Evolutionary conservation across 2,113 vertebrate genomes (phyloP), one percentile per base, ranked within the genome.

Genomic region (Mohoua ochrocephala): DNA sequence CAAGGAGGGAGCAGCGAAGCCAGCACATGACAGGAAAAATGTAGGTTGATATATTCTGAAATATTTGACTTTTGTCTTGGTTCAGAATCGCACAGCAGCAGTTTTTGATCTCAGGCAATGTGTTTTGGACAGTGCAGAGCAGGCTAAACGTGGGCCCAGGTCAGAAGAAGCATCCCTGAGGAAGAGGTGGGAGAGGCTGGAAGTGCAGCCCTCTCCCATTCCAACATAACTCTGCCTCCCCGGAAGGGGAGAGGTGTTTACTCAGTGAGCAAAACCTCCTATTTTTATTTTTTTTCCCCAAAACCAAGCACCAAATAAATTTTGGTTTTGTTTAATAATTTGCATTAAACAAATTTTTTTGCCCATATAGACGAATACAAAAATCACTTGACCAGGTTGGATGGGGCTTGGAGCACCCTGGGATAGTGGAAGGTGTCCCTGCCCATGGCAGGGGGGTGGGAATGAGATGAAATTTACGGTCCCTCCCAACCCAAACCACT

Each of bases 41-140:
- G 19, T 1, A 54, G 53, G 50, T 35, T n/a, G 45, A 78, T 61
- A 52, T 16, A 61, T 26, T 33, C 33, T 33, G 52, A 78, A 79
- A 65, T 19, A 61, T 7, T 26, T 44, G 37, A 31, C 6, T 13
- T 20, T 37, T 15, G 52, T 39, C 33, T 37, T 4, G 7, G 13
- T 37, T 69, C 7, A 23, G 27, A 83, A 39, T 5, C 3, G 0
- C 63, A 28, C 26, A 57, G 52, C 8, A 2, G 57, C 6, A 1
- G 54, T 11, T 74, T 84, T 39, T 54, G 37, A 81, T 69, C 23
- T 53, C 0, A 8, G 39, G 73, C 42, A 59, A 10, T 3, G 8
- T 4, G n/a, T 45, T 69, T 4, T 60, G 54, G 70, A 37, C 54
- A 52, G 24, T 5, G 50, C 42, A 68, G 60, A 65, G 53, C n/a